Base-by-base conservation (phyloP, 1,140 invertebrate genomes). In the Drosophila melanica region DNA sequence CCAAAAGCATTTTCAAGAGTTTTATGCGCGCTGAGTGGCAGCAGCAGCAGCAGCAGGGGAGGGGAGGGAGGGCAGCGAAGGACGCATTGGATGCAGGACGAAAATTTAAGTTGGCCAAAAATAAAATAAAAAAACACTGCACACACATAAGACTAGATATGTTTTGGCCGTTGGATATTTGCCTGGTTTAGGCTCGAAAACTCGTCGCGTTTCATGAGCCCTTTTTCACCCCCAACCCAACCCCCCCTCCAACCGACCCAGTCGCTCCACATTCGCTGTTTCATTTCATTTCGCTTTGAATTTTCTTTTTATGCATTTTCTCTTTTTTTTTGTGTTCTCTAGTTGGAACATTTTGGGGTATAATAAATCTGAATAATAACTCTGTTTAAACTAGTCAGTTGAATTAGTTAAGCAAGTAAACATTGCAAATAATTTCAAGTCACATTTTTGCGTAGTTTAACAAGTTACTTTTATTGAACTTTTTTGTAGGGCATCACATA, bases 1-100 rank as follows among this genome's bases (percentile, higher is more conserved):
- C 72, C 82, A 89, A 89, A 87, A 87, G 84, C 84, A 89, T 89
- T 87, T 87, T 87, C 84, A 89, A 87, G 84, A 89, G 84, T 84
- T 87, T 87, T 87, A 89, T 87, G 79, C 79, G 66, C 84, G 76
- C 79, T 89, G 82, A 86, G 79, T 87, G 82, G 75, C 81, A 79
- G 55, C 59, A 55, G 37, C 54, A 62, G n/a, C n/a, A n/a, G n/a
- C n/a, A n/a, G n/a, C 51, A 20, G 6, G 16, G 2, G 27, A n/a
- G 44, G 16, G 14, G 3, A 7, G 20, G 3, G 48, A n/a, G n/a
- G n/a, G n/a, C n/a, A n/a, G n/a, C n/a, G 18, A 5, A 14, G 18
- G 14, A 1, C 35, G 54, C 23, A 6, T 30, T 42, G 47, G 37
- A 37, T 60, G 64, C 65, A 77, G 65, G 75, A 71, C 74, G 51